These are phyloP conservation scores for Scyliorhinus canicula DNA, from an alignment of 2,797 vertebrate species.

Conservation along the genomic window DNA sequence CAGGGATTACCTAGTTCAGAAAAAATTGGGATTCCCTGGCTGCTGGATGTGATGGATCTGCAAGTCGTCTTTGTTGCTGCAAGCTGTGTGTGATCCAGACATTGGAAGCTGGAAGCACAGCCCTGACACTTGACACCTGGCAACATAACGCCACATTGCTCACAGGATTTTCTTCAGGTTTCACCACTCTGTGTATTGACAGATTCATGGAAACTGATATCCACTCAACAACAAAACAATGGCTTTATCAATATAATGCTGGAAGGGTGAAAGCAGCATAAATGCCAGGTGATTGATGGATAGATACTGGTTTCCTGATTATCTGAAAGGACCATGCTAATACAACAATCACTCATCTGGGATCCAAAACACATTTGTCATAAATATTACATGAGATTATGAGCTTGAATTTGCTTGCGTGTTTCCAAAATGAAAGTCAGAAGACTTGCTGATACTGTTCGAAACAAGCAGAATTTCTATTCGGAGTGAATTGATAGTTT, in stretches of 20 bases:
- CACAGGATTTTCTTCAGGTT: not conserved
- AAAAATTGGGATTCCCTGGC: not conserved
- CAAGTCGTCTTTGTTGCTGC: not conserved
- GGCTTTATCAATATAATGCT: not conserved
- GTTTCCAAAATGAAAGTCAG: not conserved
- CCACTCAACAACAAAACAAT: not conserved
- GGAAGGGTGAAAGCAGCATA: not conserved
- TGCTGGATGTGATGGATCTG: not conserved
- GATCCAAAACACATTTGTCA: not conserved
- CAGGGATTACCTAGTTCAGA: not conserved
- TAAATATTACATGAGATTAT: not conserved
- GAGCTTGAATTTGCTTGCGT: not conserved
- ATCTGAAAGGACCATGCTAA: not conserved
- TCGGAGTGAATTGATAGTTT: not conserved
- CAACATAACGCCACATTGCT: not conserved
- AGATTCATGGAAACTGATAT: not conserved
- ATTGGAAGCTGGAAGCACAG: not conserved
- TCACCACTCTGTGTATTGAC: not conserved
- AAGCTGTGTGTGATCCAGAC: not conserved
- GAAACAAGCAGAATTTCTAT: not conserved
- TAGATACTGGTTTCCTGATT: not conserved
- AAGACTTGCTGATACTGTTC: not conserved
- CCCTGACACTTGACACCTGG: not conserved
- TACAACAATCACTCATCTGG: not conserved
- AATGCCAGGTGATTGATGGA: not conserved